These are phyloP conservation scores for Oligia latruncula DNA, from an alignment of 2,888 invertebrate species.

Conservation along the genomic window DNA sequence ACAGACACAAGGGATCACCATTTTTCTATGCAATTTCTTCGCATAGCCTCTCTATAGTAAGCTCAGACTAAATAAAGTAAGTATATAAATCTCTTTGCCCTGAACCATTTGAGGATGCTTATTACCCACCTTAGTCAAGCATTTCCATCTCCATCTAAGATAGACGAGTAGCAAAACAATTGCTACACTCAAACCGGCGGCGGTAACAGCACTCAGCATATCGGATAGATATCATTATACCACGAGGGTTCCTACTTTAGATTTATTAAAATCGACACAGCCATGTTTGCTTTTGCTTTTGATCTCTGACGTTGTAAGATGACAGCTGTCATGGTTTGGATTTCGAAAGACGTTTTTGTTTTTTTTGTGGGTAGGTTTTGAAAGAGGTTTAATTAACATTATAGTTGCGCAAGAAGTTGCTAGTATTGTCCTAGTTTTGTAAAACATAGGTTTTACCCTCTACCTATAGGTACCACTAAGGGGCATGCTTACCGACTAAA, in stretches of 20 bases:
- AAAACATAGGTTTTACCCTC: background rate
- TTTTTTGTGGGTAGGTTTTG: background rate
- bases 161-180: conserved; percentile 73
- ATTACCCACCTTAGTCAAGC: conserved; percentile 68
- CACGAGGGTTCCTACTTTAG: conserved; percentile 37
- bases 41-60: background rate
- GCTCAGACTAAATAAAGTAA: too few species aligned
- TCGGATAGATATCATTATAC: conserved; percentile 70
- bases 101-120: background rate
- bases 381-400: conserved; percentile 9
- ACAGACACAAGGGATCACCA: background rate
- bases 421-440: background rate
- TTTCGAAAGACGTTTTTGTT: conserved; percentile 65
- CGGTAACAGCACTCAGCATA: conserved; percentile 73
- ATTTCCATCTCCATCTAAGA: conserved; percentile 75
- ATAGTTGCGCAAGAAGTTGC: background rate
- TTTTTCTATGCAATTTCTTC: background rate
- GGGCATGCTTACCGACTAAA: too few species aligned
- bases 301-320: conserved; percentile 53
- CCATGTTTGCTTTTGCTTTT: conserved; percentile 52
- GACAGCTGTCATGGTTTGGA: conserved; percentile 62
- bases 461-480: background rate
- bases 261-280: conserved; percentile 50
- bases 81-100: background rate
- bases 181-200: conserved; percentile 74